Base-by-base conservation (phyloP, 2,797 vertebrate species). In the Syngnathus acus region DNA sequence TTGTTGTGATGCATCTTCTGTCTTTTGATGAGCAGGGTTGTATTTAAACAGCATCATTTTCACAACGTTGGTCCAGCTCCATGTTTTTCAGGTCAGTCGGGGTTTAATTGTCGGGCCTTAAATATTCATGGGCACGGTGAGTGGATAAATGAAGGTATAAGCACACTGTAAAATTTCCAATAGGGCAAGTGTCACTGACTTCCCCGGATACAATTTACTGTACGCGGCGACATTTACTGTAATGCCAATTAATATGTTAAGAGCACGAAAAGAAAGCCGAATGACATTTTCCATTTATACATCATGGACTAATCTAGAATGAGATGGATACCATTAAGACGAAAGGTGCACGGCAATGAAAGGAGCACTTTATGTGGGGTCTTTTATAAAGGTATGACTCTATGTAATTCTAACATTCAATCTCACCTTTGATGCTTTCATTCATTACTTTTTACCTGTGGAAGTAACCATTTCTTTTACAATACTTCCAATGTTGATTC, bases 81-180 rank as follows among this genome's bases (percentile, higher is more conserved):
- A 76, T 80, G 78, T 77, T 32, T 62, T 40, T 69, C 67, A 72
- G 91, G 90, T 92, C 90, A 90, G 87, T 82, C 72, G 77, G 73
- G 88, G 89, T 91, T 92, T 91, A 91, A 90, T 91, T 90, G 89
- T 84, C 80, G 73, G 32, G 71, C 82, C 85, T 92, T 89, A 91
- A 91, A 92, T 91, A 92, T 92, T 92, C 89, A 92, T 91, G 83
- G 82, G 71, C 72, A 83, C 85, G 85, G 85, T 86, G 88, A 86
- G 84, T 86, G 87, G 89, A 90, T 90, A 89, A 90, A 91, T 92
- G 90, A 89, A 91, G 85, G 87, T 88, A 88, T 90, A 87, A 90
- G 89, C 84, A 87, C 86, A 87, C 85, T 89, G 87, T 90, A 86
- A 90, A 87, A 91, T 88, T 88, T 88, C 84, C 87, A 87, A 88